phyloP scores from a whole-genome alignment of 2,888 invertebrate species.

The Suillia variegata region DNA sequence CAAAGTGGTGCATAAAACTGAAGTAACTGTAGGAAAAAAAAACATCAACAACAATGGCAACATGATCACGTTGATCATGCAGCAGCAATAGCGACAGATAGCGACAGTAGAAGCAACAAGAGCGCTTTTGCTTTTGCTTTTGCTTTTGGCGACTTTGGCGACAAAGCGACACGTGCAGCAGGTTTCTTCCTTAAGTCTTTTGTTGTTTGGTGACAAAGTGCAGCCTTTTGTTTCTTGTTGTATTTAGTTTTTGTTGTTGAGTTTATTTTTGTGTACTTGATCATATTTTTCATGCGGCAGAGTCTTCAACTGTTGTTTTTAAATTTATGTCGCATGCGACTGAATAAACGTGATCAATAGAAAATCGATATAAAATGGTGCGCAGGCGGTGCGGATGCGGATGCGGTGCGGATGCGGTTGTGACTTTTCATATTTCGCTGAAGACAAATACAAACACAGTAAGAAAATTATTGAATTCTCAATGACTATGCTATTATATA shows the following conservation, averaged over 20 bases:
- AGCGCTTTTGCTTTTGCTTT: too few relatives aligned
- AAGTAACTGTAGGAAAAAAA: too few relatives aligned
- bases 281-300: neutral
- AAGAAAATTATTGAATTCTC: too few relatives aligned
- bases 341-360: conserved; percentile 14
- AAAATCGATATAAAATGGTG: conserved; percentile 17
- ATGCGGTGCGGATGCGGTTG: too few relatives aligned
- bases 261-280: neutral
- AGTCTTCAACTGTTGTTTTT: neutral
- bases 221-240: neutral
- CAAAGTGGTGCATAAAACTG: too few relatives aligned
- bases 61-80: conserved; percentile 15
- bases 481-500: too few relatives aligned
- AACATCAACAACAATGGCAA: conserved; percentile 2
- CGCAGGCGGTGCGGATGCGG: neutral
- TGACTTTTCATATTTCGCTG: too few relatives aligned
- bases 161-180: neutral
- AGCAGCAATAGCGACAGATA: neutral
- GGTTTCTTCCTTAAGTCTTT: neutral
- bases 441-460: too few relatives aligned
- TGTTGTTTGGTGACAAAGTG: neutral
- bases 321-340: neutral
- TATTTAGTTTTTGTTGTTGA: neutral
- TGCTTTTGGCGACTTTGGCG: neutral
- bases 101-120: neutral